Conservation (phyloP, 2,797 vertebrate genomes). For the Microctenopoma stevenorrisi region DNA sequence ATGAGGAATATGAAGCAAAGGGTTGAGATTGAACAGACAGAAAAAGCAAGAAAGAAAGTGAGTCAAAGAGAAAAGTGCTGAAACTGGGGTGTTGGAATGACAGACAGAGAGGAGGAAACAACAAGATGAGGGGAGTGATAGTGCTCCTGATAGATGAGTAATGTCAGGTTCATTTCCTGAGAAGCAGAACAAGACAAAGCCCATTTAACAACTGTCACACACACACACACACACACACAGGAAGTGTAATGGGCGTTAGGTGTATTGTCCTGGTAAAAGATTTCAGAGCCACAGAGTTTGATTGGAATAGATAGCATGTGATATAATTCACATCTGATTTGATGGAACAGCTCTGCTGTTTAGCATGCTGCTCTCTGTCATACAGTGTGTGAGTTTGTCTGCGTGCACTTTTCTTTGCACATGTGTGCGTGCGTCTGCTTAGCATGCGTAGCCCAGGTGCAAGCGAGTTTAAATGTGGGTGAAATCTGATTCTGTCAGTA, state of each 20-base stretch:
- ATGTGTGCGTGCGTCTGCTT: constrained; percentile 13
- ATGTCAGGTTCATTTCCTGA: constrained; percentile 79
- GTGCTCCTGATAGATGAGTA: constrained; percentile 69
- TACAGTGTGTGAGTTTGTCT: constrained; percentile 11
- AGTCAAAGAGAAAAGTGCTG: constrained; percentile 4
- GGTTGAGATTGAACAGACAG: constrained; percentile 12
- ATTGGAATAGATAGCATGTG: constrained; percentile 69
- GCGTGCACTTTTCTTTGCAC: constrained; percentile 1
- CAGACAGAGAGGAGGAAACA: constrained; percentile 23
- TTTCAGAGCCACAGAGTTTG: constrained; percentile 51
- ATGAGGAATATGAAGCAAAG: constrained; percentile 19
- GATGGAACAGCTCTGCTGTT: constrained; percentile 59
- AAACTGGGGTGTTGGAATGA: constrained; percentile 1
- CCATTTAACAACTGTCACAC: constrained; percentile 69
- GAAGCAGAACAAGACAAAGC: constrained; percentile 71
- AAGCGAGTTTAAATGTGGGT: constrained; percentile 60
- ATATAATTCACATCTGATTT: constrained; percentile 65
- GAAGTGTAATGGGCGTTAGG: constrained; percentile 32
- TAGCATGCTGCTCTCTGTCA: constrained; percentile 55
- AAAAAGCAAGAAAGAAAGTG: constrained; percentile 2
- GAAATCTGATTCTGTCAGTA: constrained; percentile 71
- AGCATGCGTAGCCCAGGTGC: constrained; percentile 60
- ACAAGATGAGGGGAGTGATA: constrained; percentile 54
- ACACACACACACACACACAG: constrained; percentile 30
- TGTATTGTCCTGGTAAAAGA: constrained; percentile 55